Percentiles rank a stretch among this genome's conserved stretches.
Evolutionary conservation across 2,888 invertebrate genomes (phyloP).

Genomic region (Troglohyphantes excavatus): DNA sequence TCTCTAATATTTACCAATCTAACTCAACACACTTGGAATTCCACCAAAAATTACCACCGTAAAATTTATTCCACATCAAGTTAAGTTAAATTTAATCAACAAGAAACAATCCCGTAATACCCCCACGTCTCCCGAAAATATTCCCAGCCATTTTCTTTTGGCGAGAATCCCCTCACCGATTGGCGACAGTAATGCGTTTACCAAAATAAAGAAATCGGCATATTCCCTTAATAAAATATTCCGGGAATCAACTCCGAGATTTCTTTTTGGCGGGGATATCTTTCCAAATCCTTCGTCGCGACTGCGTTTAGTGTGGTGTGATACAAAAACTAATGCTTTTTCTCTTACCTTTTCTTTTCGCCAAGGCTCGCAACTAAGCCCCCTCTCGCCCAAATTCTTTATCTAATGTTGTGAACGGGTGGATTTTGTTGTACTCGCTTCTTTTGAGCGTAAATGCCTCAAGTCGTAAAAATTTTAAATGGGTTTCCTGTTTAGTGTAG

Average conservation of each 20-base stretch:
- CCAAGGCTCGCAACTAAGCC: neutral
- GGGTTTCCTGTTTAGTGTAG: neutral
- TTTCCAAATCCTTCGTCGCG: neutral
- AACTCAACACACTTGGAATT: no score
- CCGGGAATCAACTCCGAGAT: neutral
- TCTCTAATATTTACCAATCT: no score
- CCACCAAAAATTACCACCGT: no score
- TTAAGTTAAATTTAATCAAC: neutral
- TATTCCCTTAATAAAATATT: conserved; percentile 4
- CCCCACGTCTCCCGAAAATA: neutral
- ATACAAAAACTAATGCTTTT: neutral
- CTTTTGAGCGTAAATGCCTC: neutral
- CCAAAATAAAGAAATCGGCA: neutral
- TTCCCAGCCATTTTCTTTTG: neutral
- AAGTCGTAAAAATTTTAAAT: conserved; percentile 4
- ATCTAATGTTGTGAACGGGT: neutral
- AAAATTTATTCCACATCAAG: no score
- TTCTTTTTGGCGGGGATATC: neutral
- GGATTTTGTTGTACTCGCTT: neutral
- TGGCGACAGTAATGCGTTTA: neutral
- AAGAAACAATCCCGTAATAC: no score
- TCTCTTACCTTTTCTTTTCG: neutral
- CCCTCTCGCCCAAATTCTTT: neutral
- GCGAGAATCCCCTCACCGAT: neutral
- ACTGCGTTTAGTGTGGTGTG: neutral